These are phyloP conservation scores for Nestor notabilis DNA, from an alignment of 2,113 vertebrate species.

Conservation along the genomic window DNA sequence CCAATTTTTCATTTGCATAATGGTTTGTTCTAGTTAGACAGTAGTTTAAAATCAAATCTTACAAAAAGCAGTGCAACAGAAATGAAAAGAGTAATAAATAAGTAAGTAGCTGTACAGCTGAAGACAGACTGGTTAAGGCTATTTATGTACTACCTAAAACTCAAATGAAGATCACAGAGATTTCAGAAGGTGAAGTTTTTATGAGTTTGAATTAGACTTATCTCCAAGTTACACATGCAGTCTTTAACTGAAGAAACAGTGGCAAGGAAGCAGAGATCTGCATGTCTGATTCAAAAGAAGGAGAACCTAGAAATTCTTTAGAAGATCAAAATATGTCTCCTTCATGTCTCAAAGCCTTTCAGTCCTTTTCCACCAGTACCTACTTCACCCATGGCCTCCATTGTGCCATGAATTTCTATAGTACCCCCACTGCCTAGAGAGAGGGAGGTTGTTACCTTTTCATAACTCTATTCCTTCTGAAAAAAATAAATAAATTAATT, in stretches of 20 bases:
- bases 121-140: constrained; percentile 16
- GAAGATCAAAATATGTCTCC: background rate
- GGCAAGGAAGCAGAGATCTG: background rate
- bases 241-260: background rate
- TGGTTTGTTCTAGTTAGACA: constrained; percentile 64
- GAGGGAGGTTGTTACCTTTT: background rate
- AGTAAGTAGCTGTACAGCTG: constrained; percentile 24
- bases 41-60: constrained; percentile 49
- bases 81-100: constrained; percentile 57
- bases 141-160: constrained; percentile 30
- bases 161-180: constrained; percentile 40
- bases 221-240: background rate
- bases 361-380: background rate
- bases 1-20: constrained; percentile 70
- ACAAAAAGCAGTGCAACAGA: background rate
- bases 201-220: constrained; percentile 42
- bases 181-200: constrained; percentile 47
- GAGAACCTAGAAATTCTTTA: background rate
- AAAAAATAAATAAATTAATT: background rate
- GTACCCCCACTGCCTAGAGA: background rate
- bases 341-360: background rate
- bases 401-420: background rate
- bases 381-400: background rate
- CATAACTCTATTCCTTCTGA: background rate
- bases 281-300: background rate